Conservation (phyloP, 1,140 invertebrate species). For the Drosophila nigrodunni region DNA sequence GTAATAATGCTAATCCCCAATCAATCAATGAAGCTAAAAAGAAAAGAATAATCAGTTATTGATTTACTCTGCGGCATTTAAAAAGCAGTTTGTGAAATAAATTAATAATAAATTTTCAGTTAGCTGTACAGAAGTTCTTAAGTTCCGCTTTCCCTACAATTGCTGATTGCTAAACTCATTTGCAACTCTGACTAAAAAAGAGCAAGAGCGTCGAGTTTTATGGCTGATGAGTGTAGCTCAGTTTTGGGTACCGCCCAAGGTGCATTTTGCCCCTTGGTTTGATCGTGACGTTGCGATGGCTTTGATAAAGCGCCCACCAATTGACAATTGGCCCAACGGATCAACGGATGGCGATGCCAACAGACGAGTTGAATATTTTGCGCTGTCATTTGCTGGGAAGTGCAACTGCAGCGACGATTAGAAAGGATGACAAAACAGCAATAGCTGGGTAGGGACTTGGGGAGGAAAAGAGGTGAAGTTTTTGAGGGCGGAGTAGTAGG, state of each 20-base stretch:
- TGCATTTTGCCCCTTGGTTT: slow-evolving; percentile 34
- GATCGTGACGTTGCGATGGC: slow-evolving; percentile 64
- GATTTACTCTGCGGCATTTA: too few species aligned
- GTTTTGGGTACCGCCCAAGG: slow-evolving; percentile 31
- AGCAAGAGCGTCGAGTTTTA: not conserved
- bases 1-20: too few species aligned
- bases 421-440: slow-evolving; percentile 56
- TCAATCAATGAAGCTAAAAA: too few species aligned
- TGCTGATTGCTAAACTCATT: not conserved
- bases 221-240: slow-evolving; percentile 1
- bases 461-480: not conserved
- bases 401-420: slow-evolving; percentile 51
- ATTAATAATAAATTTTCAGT: too few species aligned
- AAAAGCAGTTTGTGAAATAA: too few species aligned
- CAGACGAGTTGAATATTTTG: slow-evolving; percentile 33
- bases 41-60: too few species aligned
- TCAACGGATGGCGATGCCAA: slow-evolving; percentile 9
- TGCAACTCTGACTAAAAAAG: not conserved
- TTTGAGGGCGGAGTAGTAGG: not conserved
- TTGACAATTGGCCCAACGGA: slow-evolving; percentile 68
- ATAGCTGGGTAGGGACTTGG: not conserved
- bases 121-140: too few species aligned
- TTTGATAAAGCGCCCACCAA: slow-evolving; percentile 66
- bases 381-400: slow-evolving; percentile 37
- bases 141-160: too few species aligned